Percentiles rank a stretch among this genome's conserved stretches.
phyloP scores from a whole-genome alignment of 2,113 vertebrate species.

The Elephantulus edwardii region DNA sequence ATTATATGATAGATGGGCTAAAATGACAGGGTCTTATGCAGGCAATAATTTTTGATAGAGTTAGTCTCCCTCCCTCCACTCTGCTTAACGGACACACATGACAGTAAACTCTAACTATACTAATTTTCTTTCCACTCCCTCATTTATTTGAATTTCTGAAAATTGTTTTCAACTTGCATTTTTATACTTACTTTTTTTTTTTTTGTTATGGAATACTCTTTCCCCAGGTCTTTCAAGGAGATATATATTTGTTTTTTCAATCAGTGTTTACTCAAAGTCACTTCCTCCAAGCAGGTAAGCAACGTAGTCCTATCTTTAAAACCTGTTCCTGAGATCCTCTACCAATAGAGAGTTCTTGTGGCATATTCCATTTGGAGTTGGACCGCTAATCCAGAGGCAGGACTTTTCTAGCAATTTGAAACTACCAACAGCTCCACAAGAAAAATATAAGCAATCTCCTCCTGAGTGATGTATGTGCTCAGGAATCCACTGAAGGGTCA shows the following conservation, averaged over 20 bases:
- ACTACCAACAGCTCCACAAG: too few species aligned
- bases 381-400: too few species aligned
- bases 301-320: not conserved
- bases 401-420: too few species aligned
- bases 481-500: too few species aligned
- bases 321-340: too few species aligned
- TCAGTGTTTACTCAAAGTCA: not conserved
- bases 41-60: not conserved
- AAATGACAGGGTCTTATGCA: not conserved
- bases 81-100: not conserved
- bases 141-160: not conserved
- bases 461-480: too few species aligned
- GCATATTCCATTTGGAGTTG: too few species aligned
- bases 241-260: not conserved
- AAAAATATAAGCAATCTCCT: too few species aligned
- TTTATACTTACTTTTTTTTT: not conserved
- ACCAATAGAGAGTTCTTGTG: too few species aligned
- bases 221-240: not conserved
- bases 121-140: not conserved
- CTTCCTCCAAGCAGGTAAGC: not conserved
- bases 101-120: not conserved
- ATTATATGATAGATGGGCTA: not conserved
- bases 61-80: fast-evolving
- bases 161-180: not conserved
- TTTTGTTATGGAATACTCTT: not conserved